Base-by-base conservation (phyloP, 2,113 vertebrate species). In the Python bivittatus region DNA sequence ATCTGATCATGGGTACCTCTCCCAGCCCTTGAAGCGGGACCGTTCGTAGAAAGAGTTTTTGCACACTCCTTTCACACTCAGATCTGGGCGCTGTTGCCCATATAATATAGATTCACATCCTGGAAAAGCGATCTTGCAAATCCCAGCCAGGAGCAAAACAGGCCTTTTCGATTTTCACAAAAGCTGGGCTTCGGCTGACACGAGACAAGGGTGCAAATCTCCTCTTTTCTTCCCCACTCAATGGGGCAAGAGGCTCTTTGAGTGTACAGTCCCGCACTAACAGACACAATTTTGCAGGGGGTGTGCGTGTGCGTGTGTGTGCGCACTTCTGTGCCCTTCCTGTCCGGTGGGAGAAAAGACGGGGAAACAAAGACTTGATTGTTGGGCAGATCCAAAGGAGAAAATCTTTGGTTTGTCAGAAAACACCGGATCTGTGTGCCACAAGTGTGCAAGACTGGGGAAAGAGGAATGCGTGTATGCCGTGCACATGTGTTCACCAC, bases 321-420 rank as follows among this genome's bases (percentile, higher is more conserved):
- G 10, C n/a, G 96, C 93, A 95, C 96, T 97, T 94, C 94, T 27
- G 1, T 0, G 92, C 64, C 72, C 9, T 94, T 1, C 3, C 44
- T 64, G 56, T 48, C 13, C 42, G 60, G 91, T 1, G 79, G 88
- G 93, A 68, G 86, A 92, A 95, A 93, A 92, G 94, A 91, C 0
- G 0, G 60, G 0, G 84, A 48, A 94, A 98, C 98, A 98, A 98
- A 96, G 96, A 88, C 68, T 20, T 0, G 60, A 97, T 97, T 98
- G 97, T 96, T 91, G 95, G 42, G 88, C 64, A 48, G 95, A 93
- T 95, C 93, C n/a, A 27, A 38, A 60, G 94, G 94, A 96, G 95
- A 17, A 72, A 72, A 33, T n/a, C 13, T 72, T 68, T 15, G 64
- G 5, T 72, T 13, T 48, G 48, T 48, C 27, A 23, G 6, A 17